Percentiles rank a stretch among this genome's conserved stretches.
These are phyloP conservation scores for Ericerus pela DNA, from an alignment of 1,140 invertebrate species.

Conservation along the genomic window DNA sequence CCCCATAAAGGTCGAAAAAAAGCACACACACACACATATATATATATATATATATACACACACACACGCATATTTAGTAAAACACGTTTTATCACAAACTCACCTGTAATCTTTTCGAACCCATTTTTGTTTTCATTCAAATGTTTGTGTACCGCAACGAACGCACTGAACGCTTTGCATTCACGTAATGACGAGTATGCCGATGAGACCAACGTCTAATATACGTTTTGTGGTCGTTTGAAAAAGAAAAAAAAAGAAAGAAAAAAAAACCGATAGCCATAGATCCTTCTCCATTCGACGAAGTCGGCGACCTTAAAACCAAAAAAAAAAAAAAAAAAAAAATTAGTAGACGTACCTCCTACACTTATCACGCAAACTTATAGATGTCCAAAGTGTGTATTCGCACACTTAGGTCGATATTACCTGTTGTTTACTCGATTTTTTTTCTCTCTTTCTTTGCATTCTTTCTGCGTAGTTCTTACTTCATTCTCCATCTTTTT, in stretches of 20 bases:
- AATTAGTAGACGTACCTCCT: constrained; percentile 7
- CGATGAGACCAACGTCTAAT: background rate
- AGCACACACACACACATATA: no score
- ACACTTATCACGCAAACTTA: constrained; percentile 9
- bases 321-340: no score
- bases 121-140: background rate
- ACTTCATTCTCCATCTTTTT: no score
- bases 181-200: background rate
- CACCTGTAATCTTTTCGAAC: no score
- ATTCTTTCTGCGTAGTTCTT: no score
- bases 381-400: background rate
- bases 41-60: no score
- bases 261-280: background rate
- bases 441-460: no score
- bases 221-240: background rate
- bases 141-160: background rate
- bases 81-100: no score
- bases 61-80: no score
- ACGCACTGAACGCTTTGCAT: constrained; percentile 6
- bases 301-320: constrained; percentile 10
- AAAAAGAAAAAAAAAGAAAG: no score
- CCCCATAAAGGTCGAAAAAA: no score
- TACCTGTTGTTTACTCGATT: constrained; percentile 1
- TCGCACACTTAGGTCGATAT: constrained; percentile 1
- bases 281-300: background rate